These are phyloP conservation scores for Peromyscus leucopus DNA, from an alignment of 2,113 vertebrate genomes.

Conservation along the genomic window DNA sequence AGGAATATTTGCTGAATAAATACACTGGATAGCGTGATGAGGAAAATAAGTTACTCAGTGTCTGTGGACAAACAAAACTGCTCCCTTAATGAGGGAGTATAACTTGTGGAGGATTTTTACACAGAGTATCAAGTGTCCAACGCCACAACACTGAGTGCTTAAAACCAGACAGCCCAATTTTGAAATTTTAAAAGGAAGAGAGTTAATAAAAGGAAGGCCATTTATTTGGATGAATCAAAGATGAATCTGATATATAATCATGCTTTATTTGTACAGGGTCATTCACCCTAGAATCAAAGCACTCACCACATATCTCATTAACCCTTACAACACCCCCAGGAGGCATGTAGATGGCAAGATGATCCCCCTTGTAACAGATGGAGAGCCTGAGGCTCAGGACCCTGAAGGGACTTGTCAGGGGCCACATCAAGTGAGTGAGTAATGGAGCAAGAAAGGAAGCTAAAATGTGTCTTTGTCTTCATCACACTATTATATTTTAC, in stretches of 20 bases:
- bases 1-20: not conserved
- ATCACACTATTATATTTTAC: slow-evolving; percentile 31
- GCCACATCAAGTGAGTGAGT: slow-evolving; percentile 77
- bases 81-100: not conserved
- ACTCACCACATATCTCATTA: slow-evolving; percentile 72
- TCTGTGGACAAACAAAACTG: slow-evolving; percentile 27
- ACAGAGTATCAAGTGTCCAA: not conserved
- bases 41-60: not conserved
- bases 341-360: slow-evolving; percentile 17
- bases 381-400: slow-evolving; percentile 65
- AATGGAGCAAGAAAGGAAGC: slow-evolving; percentile 56
- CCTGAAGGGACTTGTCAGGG: slow-evolving; percentile 73
- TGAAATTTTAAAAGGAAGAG: slow-evolving; percentile 65
- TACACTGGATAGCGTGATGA: not conserved
- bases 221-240: slow-evolving; percentile 76
- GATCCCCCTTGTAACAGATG: not conserved
- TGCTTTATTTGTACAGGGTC: slow-evolving; percentile 69
- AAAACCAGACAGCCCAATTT: slow-evolving; percentile 56
- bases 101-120: not conserved
- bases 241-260: slow-evolving; percentile 64
- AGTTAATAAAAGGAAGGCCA: slow-evolving; percentile 64
- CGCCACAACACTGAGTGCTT: not conserved
- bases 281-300: slow-evolving; percentile 75
- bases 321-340: slow-evolving; percentile 69
- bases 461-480: slow-evolving; percentile 47